phyloP scores from a whole-genome alignment of 2,797 vertebrate genomes.

The Bryconaethiops microstoma region DNA sequence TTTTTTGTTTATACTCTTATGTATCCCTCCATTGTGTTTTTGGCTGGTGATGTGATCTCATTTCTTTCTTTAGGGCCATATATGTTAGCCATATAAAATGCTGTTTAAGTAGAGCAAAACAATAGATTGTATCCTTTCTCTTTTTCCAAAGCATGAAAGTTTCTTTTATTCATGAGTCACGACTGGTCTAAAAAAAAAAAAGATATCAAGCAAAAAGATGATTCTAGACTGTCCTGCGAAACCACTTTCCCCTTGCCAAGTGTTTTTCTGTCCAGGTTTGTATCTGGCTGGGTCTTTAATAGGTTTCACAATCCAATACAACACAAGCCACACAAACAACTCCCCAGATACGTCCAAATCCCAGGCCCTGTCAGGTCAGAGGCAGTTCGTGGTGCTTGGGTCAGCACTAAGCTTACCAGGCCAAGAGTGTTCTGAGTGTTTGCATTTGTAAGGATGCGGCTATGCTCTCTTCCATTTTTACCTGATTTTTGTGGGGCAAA shows the following conservation, averaged over 20 bases:
- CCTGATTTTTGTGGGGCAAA: neutral
- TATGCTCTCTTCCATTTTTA: neutral
- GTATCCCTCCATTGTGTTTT: neutral
- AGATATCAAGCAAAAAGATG: neutral
- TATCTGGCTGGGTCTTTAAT: neutral
- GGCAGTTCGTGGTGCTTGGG: neutral
- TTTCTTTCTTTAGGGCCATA: neutral
- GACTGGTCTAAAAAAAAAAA: neutral
- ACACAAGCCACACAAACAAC: conserved; percentile 32
- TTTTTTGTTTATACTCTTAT: neutral
- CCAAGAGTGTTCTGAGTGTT: neutral
- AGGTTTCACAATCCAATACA: conserved; percentile 15
- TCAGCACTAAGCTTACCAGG: conserved; percentile 7
- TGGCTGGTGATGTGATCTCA: neutral
- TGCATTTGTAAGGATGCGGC: neutral
- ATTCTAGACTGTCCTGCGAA: neutral
- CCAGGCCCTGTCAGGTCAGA: conserved; percentile 27
- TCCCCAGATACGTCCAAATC: neutral
- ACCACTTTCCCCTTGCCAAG: neutral
- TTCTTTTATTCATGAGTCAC: neutral
- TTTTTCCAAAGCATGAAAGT: neutral
- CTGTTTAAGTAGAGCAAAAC: neutral
- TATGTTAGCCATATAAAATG: too few species aligned
- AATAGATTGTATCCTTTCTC: neutral
- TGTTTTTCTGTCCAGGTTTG: conserved; percentile 3